phyloP scores from a whole-genome alignment of 2,797 vertebrate species.

The Euphonia xanthogaster region DNA sequence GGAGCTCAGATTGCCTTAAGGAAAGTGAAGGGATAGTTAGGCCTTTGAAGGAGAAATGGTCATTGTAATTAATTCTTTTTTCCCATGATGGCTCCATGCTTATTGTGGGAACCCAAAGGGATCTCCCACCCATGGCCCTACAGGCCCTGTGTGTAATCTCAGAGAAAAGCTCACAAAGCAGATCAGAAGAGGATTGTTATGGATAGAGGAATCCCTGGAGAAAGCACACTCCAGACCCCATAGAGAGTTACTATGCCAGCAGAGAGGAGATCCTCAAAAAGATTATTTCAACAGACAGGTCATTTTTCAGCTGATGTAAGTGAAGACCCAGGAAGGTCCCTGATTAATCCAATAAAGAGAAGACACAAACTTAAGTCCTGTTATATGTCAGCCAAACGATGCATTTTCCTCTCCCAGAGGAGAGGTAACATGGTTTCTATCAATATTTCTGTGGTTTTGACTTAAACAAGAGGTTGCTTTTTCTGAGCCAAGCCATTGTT shows the following conservation, averaged over 20 bases:
- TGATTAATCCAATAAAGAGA: not conserved
- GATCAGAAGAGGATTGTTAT: not conserved
- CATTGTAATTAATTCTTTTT: not conserved
- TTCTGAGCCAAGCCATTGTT: not conserved
- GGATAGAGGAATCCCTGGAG: not conserved
- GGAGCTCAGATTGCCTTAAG: not conserved
- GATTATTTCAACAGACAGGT: not conserved
- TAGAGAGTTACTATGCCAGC: not conserved
- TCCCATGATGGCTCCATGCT: not conserved
- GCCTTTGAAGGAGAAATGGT: not conserved
- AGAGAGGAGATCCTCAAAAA: not conserved
- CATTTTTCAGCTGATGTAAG: not conserved
- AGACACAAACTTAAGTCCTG: not conserved
- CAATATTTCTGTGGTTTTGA: not conserved
- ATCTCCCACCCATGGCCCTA: not conserved
- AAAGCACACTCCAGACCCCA: not conserved
- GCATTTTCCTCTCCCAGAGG: not conserved
- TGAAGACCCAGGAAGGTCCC: not conserved
- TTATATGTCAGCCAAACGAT: not conserved
- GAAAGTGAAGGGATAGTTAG: not conserved
- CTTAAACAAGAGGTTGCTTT: not conserved
- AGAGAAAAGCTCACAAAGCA: not conserved
- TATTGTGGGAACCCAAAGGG: not conserved
- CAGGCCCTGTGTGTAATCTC: not conserved
- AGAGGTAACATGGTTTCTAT: not conserved